Evolutionary conservation across 2,797 vertebrate genomes (phyloP).

Genomic region (Schizothorax lantsangensis): DNA sequence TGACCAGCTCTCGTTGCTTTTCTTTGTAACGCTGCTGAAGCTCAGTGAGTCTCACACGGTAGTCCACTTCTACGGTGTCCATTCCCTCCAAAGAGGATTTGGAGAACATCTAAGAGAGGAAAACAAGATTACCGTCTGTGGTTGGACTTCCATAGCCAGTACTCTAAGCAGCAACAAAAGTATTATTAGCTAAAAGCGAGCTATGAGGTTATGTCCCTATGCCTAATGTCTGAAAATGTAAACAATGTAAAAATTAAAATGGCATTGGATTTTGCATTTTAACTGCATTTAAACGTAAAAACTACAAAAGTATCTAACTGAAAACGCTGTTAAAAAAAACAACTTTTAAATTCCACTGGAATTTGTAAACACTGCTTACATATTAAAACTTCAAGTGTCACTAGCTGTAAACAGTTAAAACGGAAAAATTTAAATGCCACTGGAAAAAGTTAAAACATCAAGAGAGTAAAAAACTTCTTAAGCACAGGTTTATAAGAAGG

Average conservation of each 20-base stretch:
- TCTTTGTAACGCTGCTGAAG: slow-evolving; percentile 94
- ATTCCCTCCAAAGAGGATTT: slow-evolving; percentile 90
- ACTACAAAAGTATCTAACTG: background rate
- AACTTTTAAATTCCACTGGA: background rate
- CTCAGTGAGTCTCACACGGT: slow-evolving; percentile 91
- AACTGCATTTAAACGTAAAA: background rate
- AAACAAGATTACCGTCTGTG: background rate
- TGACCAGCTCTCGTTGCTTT: slow-evolving; percentile 92
- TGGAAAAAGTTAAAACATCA: background rate
- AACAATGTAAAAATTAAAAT: background rate
- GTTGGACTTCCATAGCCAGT: background rate
- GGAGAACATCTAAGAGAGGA: slow-evolving; percentile 82
- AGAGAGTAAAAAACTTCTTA: background rate
- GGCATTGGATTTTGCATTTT: no score
- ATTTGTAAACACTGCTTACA: background rate
- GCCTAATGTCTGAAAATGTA: background rate
- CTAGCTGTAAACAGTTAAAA: background rate
- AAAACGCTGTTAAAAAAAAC: background rate
- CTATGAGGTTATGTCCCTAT: background rate
- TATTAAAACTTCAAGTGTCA: background rate
- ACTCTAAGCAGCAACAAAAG: background rate
- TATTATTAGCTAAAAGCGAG: slow-evolving; percentile 8
- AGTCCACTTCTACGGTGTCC: slow-evolving; percentile 92
- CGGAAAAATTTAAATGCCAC: background rate
- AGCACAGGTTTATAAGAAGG: slow-evolving; percentile 20